Evolutionary conservation across 2,888 invertebrate genomes (phyloP).

Genomic region (Hylaea fasciaria): DNA sequence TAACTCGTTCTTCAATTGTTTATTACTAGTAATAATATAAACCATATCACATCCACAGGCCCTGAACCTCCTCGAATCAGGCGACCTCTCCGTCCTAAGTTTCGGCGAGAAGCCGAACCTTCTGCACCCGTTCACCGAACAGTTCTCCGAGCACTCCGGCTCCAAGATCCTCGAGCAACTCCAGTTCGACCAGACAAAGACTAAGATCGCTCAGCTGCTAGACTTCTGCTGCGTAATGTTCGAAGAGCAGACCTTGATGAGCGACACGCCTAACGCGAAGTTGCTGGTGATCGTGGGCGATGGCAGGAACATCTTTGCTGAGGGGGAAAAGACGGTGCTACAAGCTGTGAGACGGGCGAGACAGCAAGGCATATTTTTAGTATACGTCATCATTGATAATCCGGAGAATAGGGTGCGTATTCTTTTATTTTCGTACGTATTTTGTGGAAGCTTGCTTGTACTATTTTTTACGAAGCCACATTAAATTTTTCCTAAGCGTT

Average conservation of each 20-base stretch:
- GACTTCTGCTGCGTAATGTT: slow-evolving; percentile 89
- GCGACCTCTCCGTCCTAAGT: slow-evolving; percentile 95
- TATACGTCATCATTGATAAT: slow-evolving; percentile 98
- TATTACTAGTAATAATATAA: not conserved
- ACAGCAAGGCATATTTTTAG: slow-evolving; percentile 94
- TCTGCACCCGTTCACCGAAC: slow-evolving; percentile 94
- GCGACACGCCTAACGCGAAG: slow-evolving; percentile 89
- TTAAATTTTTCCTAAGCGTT: too few relatives aligned
- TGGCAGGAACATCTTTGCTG: slow-evolving; percentile 96
- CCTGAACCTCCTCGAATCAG: slow-evolving; percentile 96
- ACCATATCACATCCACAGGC: slow-evolving; percentile 84
- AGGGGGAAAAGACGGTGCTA: slow-evolving; percentile 90
- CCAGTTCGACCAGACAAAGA: slow-evolving; percentile 95
- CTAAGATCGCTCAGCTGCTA: slow-evolving; percentile 92
- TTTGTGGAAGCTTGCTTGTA: too few relatives aligned
- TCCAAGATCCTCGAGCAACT: slow-evolving; percentile 92
- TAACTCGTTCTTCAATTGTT: too few relatives aligned
- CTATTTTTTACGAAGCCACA: too few relatives aligned
- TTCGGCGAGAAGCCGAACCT: slow-evolving; percentile 94
- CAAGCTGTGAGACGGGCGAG: slow-evolving; percentile 92
- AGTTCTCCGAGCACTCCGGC: slow-evolving; percentile 95
- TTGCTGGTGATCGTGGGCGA: slow-evolving; percentile 97
- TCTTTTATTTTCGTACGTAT: too few relatives aligned
- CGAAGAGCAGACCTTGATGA: slow-evolving; percentile 75
- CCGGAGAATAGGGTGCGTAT: slow-evolving; percentile 91